Base-by-base conservation (phyloP, 2,797 vertebrate genomes). In the Staurois parvus region DNA sequence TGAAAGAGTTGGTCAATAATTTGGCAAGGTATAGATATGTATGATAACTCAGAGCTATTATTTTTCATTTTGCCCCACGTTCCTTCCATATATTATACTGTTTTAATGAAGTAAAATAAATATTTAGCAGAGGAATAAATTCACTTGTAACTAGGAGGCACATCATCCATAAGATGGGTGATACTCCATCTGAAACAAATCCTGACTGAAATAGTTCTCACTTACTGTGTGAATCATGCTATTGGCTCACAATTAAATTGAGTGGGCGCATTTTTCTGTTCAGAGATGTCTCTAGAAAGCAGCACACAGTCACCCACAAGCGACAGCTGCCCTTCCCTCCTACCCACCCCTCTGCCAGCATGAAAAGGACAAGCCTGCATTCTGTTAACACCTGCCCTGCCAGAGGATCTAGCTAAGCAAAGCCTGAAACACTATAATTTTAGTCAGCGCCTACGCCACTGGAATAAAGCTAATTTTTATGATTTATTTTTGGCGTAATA, bases 281-380 rank as follows among this genome's bases (percentile, higher is more conserved):
- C 64, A 81, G 48, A 21, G 76, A 83, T 83, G 85, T 79, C 81
- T 83, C 81, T 83, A 79, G 75, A 87, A 83, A 87, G 80, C 69
- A 78, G 56, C 52, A 45, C 52, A 86, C n/a, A 83, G 85, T 83
- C 81, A 83, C 85, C 85, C 80, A 87, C 80, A 79, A 78, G 81
- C 21, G 45, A 79, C 62, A 79, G 85, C 59, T 87, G 75, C 75
- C 85, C 73, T 82, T 82, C 80, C 80, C 80, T 74, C 70, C 81
- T 77, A 73, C 85, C 81, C 80, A 68, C 81, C 81, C 42, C 81
- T 83, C 75, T 87, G 85, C 69, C 85, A 87, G 73, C 85, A 69
- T 87, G 81, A 87, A 83, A 83, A 87, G 85, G 80, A 79, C 81
- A 87, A 86, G 76, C 67, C 42, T 56, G 76, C 56, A 70, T 74